Percentiles rank a stretch among this genome's conserved stretches.
phyloP scores from a whole-genome alignment of 1,140 invertebrate species.

The Cydia pomonella region DNA sequence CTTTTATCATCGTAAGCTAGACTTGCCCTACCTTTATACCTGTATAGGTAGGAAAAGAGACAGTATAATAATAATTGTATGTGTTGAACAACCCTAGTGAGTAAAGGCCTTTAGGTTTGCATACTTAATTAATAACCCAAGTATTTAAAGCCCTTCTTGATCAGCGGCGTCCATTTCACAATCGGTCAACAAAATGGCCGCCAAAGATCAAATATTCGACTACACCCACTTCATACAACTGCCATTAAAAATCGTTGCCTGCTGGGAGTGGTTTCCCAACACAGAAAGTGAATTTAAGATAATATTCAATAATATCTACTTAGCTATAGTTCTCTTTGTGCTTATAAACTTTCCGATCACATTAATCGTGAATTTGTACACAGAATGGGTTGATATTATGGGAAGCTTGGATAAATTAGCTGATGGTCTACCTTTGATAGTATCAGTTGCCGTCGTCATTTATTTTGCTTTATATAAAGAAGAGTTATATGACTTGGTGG shows the following conservation, averaged over 20 bases:
- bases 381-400: slow-evolving; percentile 62
- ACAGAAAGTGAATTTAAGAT: slow-evolving; percentile 42
- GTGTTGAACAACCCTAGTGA: not conserved
- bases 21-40: too few species aligned
- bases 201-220: slow-evolving; percentile 42
- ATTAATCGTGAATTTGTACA: slow-evolving; percentile 56
- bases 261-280: slow-evolving; percentile 64
- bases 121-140: not conserved
- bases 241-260: slow-evolving; percentile 60
- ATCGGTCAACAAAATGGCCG: not conserved
- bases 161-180: slow-evolving; percentile 1
- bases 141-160: not conserved
- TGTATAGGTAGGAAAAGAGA: too few species aligned
- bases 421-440: slow-evolving; percentile 57
- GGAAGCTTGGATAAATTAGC: slow-evolving; percentile 59
- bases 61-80: not conserved
- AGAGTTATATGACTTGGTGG: slow-evolving; percentile 57
- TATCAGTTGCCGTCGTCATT: slow-evolving; percentile 56
- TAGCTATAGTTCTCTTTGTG: slow-evolving; percentile 56
- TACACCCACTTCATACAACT: slow-evolving; percentile 58
- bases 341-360: slow-evolving; percentile 46
- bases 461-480: slow-evolving; percentile 58
- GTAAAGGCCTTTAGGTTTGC: not conserved
- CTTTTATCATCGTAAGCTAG: too few species aligned
- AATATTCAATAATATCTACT: slow-evolving; percentile 58